Conservation (phyloP, 1,140 invertebrate genomes). For the Hycleus cichorii region DNA sequence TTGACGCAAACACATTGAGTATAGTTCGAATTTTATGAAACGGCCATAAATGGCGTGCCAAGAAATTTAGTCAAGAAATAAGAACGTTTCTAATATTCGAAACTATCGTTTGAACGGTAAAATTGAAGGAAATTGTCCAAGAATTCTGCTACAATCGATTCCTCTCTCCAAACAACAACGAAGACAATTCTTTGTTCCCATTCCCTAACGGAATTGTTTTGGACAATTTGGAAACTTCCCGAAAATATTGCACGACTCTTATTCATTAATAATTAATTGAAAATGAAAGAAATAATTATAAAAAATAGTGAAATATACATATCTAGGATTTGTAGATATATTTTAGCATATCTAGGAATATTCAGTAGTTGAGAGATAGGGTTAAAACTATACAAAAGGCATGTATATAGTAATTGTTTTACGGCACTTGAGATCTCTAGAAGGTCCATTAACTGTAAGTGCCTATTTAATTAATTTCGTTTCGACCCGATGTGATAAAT, state of each 20-base stretch:
- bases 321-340: constrained; percentile 34
- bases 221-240: constrained; percentile 25
- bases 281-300: not conserved
- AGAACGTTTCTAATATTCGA: no score
- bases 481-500: constrained; percentile 36
- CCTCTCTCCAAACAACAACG: no score
- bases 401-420: constrained; percentile 31
- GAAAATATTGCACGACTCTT: constrained; percentile 24
- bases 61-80: no score
- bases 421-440: constrained; percentile 29
- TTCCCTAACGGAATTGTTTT: no score
- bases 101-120: no score
- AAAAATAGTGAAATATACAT: constrained; percentile 34
- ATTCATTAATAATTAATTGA: constrained; percentile 5
- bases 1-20: no score
- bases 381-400: constrained; percentile 19
- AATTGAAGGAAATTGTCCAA: no score
- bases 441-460: constrained; percentile 29
- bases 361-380: not conserved
- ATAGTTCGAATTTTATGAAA: no score
- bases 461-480: constrained; percentile 35
- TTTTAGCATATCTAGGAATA: constrained; percentile 12
- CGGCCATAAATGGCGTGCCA: no score
- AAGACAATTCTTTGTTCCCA: no score
- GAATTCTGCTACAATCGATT: no score